phyloP scores from a whole-genome alignment of 1,140 invertebrate species.

The Aphelenchoides fujianensis region DNA sequence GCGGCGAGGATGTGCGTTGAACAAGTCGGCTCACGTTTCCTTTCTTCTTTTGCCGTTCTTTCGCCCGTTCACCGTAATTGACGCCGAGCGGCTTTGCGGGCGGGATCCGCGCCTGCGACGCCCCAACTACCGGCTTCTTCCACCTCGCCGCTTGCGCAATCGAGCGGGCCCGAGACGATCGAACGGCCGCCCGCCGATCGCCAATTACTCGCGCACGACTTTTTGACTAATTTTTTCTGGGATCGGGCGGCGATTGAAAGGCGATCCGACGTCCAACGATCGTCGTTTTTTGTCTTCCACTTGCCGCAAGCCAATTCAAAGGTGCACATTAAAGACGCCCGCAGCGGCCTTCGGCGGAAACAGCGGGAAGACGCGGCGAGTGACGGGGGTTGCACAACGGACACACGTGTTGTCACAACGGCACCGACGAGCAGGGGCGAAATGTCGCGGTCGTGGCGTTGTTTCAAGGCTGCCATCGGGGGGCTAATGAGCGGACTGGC shows the following conservation, averaged over 20 bases:
- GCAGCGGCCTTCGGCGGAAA: not conserved
- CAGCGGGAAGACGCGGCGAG: constrained; percentile 3
- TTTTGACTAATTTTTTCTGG: too few relatives aligned
- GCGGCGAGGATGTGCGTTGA: not conserved
- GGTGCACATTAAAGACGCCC: not conserved
- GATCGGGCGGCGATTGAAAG: not conserved
- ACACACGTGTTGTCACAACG: too few relatives aligned
- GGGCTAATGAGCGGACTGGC: constrained; percentile 4
- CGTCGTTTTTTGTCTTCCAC: not conserved
- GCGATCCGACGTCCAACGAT: not conserved
- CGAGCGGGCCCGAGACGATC: not conserved
- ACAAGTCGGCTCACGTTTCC: not conserved
- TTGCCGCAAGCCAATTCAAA: not conserved
- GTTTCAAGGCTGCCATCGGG: not conserved
- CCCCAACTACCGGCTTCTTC: too few relatives aligned
- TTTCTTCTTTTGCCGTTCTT: too few relatives aligned
- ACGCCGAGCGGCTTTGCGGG: not conserved
- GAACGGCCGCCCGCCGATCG: not conserved
- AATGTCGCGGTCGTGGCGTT: not conserved
- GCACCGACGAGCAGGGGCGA: too few relatives aligned
- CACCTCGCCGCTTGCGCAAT: not conserved
- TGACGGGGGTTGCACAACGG: not conserved
- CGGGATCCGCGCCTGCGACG: not conserved
- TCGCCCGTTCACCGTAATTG: not conserved
- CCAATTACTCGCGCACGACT: not conserved